Base-by-base conservation (phyloP, 2,113 vertebrate species). In the Microcebus griseorufus region DNA sequence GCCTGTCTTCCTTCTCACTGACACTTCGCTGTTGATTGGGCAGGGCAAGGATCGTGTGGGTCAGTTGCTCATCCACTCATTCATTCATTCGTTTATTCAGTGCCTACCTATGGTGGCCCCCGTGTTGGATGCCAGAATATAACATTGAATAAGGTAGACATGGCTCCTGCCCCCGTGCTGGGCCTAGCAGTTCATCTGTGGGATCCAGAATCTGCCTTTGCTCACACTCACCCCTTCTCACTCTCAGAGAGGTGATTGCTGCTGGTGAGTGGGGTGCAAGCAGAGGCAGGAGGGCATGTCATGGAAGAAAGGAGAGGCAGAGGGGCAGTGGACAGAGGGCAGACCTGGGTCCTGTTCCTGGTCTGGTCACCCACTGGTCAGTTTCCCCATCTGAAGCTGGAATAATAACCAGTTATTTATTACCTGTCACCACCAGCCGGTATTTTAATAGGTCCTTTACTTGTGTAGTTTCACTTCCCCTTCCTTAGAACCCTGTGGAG, bases 81-180 rank as follows among this genome's bases (percentile, higher is more conserved):
- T 55, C 14, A 6, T 37, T 45, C 5, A 5, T 27, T 37, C 79
- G 17, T 23, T 29, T 53, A 9, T 62, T 72, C 10, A 6, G 14
- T 27, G n/a, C 29, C 4, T 12, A 4, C 13, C 58, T 11, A 9
- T 0, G 11, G 12, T 0, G 32, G 25, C 55, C 62, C 45, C 9
- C 1, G 0, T 10, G 9, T 18, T n/a, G 39, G 17, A 13, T 58
- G 70, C 67, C 12, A 11, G 10, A 1, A 3, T 64, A 69, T 70
- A 12, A 7, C 10, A 17, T 6, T 45, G 53, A n/a, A 11, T 23
- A 9, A 27, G 73, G 20, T 5, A 11, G 64, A n/a, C 13, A 0
- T 6, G 20, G 17, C 12, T 27, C 37, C 62, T 11, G 18, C 4
- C 16, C 45, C 78, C 3, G 5, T 37, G 2, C 18, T 3, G 73